Conservation (phyloP, 92 coral and sea anemone species). For the Zoanthus gigantus region DNA sequence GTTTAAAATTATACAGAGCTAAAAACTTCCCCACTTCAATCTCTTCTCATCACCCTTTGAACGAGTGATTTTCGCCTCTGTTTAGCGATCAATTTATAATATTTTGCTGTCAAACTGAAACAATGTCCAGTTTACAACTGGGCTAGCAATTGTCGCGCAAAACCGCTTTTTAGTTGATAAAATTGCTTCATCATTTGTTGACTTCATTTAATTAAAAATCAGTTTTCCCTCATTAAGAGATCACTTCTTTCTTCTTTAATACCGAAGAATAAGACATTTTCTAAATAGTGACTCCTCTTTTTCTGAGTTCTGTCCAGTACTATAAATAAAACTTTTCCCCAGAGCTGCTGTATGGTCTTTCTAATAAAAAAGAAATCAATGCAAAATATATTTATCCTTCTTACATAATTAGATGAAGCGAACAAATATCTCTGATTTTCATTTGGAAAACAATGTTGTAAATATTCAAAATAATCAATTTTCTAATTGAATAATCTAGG, state of each 20-base stretch:
- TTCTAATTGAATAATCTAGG: conserved; percentile 5
- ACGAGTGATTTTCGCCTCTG: too few species aligned
- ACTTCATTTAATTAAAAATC: neutral
- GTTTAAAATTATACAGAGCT: too few species aligned
- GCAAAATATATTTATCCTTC: neutral
- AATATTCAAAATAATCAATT: conserved; percentile 10
- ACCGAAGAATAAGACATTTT: neutral
- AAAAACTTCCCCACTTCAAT: too few species aligned
- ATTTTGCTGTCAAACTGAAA: neutral
- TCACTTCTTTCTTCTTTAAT: neutral
- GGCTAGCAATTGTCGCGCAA: neutral
- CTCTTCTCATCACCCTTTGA: too few species aligned
- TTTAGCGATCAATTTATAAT: neutral
- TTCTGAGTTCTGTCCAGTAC: neutral
- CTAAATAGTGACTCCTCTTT: neutral
- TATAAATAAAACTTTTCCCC: neutral
- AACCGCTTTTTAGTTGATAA: neutral
- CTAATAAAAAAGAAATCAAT: neutral
- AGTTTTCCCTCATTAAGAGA: neutral
- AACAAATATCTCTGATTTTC: neutral
- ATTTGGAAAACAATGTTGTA: conserved; percentile 5
- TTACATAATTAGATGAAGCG: conserved; percentile 7
- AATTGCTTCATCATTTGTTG: neutral
- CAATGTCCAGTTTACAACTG: neutral
- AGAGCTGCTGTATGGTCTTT: neutral